Evolutionary conservation across 2,888 invertebrate species (phyloP).

Genomic region (Laspeyria flexula): DNA sequence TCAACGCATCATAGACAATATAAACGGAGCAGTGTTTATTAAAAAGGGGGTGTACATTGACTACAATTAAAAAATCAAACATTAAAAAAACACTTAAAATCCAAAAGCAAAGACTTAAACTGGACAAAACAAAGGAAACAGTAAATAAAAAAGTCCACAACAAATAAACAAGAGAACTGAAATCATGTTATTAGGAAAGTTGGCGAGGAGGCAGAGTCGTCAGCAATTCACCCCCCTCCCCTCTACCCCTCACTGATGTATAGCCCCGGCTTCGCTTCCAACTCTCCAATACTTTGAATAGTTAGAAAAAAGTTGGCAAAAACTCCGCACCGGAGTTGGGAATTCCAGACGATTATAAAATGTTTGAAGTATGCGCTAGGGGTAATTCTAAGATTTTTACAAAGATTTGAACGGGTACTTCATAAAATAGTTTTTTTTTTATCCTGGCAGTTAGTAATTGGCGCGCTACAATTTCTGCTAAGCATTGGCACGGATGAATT

Average conservation of each 20-base stretch:
- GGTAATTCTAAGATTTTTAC: neutral
- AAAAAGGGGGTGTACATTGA: too few relatives aligned
- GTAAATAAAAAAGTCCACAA: constrained; percentile 5
- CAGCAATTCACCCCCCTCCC: constrained; percentile 18
- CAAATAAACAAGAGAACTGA: constrained; percentile 17
- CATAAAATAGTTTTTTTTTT: too few relatives aligned
- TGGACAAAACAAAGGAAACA: neutral
- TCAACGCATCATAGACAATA: too few relatives aligned
- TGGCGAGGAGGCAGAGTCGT: constrained; percentile 20
- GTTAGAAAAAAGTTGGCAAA: constrained; percentile 17
- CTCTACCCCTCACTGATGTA: constrained; percentile 14
- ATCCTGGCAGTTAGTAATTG: too few relatives aligned
- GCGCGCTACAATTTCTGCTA: too few relatives aligned
- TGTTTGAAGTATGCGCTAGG: neutral
- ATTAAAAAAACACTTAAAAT: too few relatives aligned
- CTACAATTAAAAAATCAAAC: neutral
- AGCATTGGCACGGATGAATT: too few relatives aligned
- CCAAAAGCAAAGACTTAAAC: neutral
- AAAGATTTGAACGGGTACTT: too few relatives aligned
- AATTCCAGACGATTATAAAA: neutral
- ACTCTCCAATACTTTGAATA: constrained; percentile 13
- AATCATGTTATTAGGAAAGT: constrained; percentile 37
- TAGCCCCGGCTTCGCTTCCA: neutral
- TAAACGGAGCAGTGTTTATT: too few relatives aligned
- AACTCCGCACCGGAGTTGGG: neutral